Base-by-base conservation (phyloP, 2,888 invertebrate genomes). In the Gnatocerus cornutus region DNA sequence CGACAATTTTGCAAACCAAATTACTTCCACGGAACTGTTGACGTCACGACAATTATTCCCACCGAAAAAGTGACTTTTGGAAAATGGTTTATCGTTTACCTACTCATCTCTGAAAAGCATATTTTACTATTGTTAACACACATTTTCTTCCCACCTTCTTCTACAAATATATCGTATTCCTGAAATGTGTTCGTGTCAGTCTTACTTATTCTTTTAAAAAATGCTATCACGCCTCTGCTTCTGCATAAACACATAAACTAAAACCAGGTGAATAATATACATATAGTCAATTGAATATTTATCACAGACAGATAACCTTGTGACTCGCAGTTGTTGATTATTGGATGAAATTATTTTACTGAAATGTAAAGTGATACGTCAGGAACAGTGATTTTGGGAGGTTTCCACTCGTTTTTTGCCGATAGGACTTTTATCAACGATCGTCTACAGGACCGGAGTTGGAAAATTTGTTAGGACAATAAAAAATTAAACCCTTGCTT, bases 271-370 rank as follows among this genome's bases (percentile, higher is more conserved):
- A 43, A 62, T 53, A 52, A 41, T 63, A 45, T 13, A 43, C 8
- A 21, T 21, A 21, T 21, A 50, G 37, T 39, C 67, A 67, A 67
- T 50, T 67, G 67, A 59, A 67, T 67, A 67, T 67, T 67, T 41
- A 67, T 67, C 58, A 8, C 43, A 56, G 37, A 29, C 50, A 66
- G 58, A 48, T 66, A 58, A 39, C 64, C 64, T 64, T 66, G 39
- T 45, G 58, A 48, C 50, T 50, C 13, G 10, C n/a, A 13, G 41
- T 50, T 41, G 62, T 21, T 52, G 27, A 29, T 52, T 52, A 52
- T 62, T 27, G 48, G 16, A 61, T 48, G 61, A 61, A 61, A 30
- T 59, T n/a, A 45, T 39, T 29, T 59, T 29, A 55, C 37, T 55
- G 21, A 55, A 16, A 37, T 39, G 58, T 58, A 55, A 53, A 9